Conservation (phyloP, 2,113 vertebrate genomes). For the Puma concolor region DNA sequence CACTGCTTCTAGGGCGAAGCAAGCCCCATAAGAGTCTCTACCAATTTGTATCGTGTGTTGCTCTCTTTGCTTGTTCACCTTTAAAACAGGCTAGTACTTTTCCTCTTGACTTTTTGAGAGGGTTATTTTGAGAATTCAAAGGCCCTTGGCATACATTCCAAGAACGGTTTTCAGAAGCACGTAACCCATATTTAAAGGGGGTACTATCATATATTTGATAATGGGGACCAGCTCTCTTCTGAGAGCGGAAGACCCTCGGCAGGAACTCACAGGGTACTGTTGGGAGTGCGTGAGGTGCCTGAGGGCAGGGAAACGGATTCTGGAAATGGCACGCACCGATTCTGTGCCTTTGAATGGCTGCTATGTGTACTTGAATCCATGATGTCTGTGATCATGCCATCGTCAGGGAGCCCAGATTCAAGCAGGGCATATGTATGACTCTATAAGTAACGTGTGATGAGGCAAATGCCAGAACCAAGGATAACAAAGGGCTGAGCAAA, state of each 20-base stretch:
- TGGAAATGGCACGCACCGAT: not conserved
- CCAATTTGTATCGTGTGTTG: no score
- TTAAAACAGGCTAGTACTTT: no score
- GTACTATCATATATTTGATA: not conserved
- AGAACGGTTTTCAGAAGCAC: not conserved
- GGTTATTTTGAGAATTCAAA: not conserved
- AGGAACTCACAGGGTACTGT: not conserved
- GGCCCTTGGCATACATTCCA: not conserved
- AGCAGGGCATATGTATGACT: fast-evolving
- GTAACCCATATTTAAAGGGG: not conserved
- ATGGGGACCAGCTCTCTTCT: not conserved
- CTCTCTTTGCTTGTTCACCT: no score
- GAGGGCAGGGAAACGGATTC: not conserved
- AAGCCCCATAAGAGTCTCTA: fast-evolving
- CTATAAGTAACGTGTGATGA: fast-evolving
- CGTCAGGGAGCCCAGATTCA: not conserved
- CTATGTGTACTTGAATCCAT: not conserved
- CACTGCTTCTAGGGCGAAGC: not conserved
- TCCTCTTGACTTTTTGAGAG: not conserved
- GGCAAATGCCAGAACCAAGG: fast-evolving
- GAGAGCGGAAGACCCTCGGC: not conserved
- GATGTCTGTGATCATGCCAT: not conserved
- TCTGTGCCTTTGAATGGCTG: not conserved
- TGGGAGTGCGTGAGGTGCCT: not conserved
- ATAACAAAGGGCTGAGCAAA: fast-evolving